Base-by-base conservation (phyloP, 2,113 vertebrate genomes). In the Notothenia rossii region DNA sequence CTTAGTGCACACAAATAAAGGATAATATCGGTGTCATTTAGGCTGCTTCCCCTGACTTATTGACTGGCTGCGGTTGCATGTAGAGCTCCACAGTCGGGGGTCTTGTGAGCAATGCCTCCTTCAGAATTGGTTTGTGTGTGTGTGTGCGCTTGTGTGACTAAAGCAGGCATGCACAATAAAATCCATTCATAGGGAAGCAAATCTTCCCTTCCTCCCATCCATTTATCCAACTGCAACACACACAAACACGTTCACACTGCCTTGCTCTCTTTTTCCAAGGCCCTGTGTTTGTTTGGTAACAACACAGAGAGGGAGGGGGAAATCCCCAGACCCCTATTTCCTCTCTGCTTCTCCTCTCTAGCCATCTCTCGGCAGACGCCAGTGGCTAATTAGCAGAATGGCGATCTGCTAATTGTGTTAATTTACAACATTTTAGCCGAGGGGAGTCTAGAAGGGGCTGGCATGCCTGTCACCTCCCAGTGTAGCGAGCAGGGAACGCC, bases 391-490 rank as follows among this genome's bases (percentile, higher is more conserved):
- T 98, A 98, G 96, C 96, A 95, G 95, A 95, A 96, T 96, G 96
- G 96, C 95, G 96, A 96, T 96, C 94, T 95, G 96, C 96, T 98
- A 98, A 98, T 98, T 98, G 96, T 96, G 96, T 97, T 98, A 97
- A 98, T 97, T 98, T 97, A 97, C 97, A 97, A 97, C 96, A 96
- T 97, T 98, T 97, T 96, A 97, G 96, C 97, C 95, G 95, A 96
- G 96, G 96, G 96, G 95, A 97, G 96, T 96, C 95, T 95, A 95
- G 95, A 95, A 93, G 95, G 93, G 95, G 95, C 95, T 96, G 95
- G 95, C 94, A 92, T 94, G 93, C 94, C 95, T 96, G 96, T 96
- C 95, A 96, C 92, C 93, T 95, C 96, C 95, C n/a, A 60, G 93
- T 93, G 95, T 94, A 95, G 89, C 92, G 93, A 96, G 95, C 94